Evolutionary conservation across 2,797 vertebrate genomes (phyloP), one percentile per base, ranked within the genome.

Genomic region (Lophura swinhoii): DNA sequence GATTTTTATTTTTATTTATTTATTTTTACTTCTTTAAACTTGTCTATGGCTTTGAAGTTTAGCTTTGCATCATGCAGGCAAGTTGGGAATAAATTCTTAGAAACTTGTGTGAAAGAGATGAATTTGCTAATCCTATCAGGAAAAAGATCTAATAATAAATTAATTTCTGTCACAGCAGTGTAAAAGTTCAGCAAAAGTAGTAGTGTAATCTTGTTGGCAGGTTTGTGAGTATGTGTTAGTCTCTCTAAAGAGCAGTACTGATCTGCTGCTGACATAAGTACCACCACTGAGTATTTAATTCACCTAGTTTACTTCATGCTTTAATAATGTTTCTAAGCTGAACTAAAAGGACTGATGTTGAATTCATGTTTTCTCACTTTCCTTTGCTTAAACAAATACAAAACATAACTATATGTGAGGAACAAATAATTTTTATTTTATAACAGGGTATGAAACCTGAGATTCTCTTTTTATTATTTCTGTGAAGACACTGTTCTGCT

Each of bases 121-220:
- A 78, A 84, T 37, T 62, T 89, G 55, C 41, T 94, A 88, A 93
- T 93, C 73, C 72, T 83, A 29, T 79, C 60, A 89, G 75, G 69
- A 91, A 70, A 73, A 87, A 63, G 85, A 60, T 82, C 17, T 87
- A 74, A 73, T 76, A 44, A 78, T 88, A 73, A 86, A 63, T 67
- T 18, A 84, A 51, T 93, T 88, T 44, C 63, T 93, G 71, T 95
- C 76, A 86, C 49, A 63, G 21, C 74, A 22, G 12, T 71, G 28
- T 76, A 87, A 88, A 93, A 79, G 44, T 90, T 90, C 66, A 59
- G 70, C 37, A 85, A 64, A 88, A 58, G 63, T 67, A 24, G 26
- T 35, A 86, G 35, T 1, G 1, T 95, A 75, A 75, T 94, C 73
- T 73, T 93, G 55, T 77, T 95, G 93, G 46, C 84, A 84, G 53